These are phyloP conservation scores for Brachionus sp. DNA, from an alignment of 1,140 invertebrate species.

Conservation along the genomic window DNA sequence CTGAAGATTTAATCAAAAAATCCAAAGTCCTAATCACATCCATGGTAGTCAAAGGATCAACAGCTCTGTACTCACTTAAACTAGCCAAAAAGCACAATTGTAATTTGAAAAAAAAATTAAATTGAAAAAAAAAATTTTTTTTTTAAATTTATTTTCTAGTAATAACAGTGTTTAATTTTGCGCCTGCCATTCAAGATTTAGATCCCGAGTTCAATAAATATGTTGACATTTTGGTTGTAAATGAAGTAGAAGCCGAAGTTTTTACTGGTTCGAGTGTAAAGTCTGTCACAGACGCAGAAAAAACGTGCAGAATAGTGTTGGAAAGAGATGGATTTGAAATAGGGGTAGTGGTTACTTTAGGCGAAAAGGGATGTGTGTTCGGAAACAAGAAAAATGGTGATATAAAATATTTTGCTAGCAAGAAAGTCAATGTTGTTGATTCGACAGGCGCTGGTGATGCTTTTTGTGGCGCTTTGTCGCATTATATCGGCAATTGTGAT, in stretches of 20 bases:
- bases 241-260: conserved; percentile 43
- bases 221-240: conserved; percentile 35
- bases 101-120: background rate
- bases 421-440: conserved; percentile 39
- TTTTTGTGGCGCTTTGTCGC: conserved; percentile 83
- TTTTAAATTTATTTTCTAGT: background rate
- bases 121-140: background rate
- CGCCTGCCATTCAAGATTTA: background rate
- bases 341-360: conserved; percentile 40
- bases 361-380: conserved; percentile 37
- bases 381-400: conserved; percentile 28
- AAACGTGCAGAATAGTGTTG: conserved; percentile 10
- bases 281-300: background rate
- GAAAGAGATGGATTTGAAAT: conserved; percentile 30
- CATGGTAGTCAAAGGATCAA: background rate
- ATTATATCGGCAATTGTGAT: conserved; percentile 65
- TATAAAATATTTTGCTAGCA: background rate
- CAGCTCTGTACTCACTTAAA: conserved; percentile 7
- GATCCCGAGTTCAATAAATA: conserved; percentile 24
- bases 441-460: conserved; percentile 77
- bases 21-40: conserved; percentile 3
- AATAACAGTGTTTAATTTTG: conserved; percentile 42
- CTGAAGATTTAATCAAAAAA: conserved; percentile 25
- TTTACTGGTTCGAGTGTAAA: conserved; percentile 18
- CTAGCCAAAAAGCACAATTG: conserved; percentile 27